Base-by-base conservation (phyloP, 2,888 invertebrate species). In the Andrena camellia region DNA sequence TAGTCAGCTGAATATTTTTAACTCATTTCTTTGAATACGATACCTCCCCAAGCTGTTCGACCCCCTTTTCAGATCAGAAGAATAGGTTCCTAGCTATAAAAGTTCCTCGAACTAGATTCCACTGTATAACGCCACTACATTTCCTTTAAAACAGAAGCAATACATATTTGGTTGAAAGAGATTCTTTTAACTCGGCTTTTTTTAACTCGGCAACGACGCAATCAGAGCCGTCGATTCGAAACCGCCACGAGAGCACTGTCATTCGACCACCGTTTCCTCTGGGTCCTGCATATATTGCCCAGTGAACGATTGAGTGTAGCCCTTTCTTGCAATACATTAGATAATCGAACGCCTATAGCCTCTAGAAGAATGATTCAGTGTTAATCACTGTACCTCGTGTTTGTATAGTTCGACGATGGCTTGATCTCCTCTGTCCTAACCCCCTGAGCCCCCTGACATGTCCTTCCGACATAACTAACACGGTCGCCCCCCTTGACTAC, bases 401-500 rank as follows among this genome's bases (percentile, higher is more conserved):
- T 57, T 82, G 81, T 78, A 80, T 59, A 74, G 67, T 66, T 72
- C 50, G 26, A 74, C 62, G 76, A 74, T 80, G 48, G 87, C 87
- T 88, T 88, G 76, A 84, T 87, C 80, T 87, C 76, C 79, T 81
- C 75, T 74, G 60, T 83, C 84, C 78, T 66, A 70, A 2, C 20
- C 26, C 78, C 78, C 73, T 54, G 20, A 52, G 52, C 57, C 72
- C 83, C 74, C 74, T 26, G 73, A 78, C 74, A 76, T 82, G 71
- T 82, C 80, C 82, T 77, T 85, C 82, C 64, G 82, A 83, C 80
- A 67, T 84, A 80, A 85, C 26, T 76, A 81, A 85, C 87, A 86
- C 84, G 81, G 81, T 76, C 68, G 70, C 88, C 91, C 92, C 93
- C 93, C 93, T 93, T 93, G 93, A 93, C 93, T 93, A 91, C 93